Evolutionary conservation across 2,888 invertebrate species (phyloP).

Genomic region (Tenthredo amoena): DNA sequence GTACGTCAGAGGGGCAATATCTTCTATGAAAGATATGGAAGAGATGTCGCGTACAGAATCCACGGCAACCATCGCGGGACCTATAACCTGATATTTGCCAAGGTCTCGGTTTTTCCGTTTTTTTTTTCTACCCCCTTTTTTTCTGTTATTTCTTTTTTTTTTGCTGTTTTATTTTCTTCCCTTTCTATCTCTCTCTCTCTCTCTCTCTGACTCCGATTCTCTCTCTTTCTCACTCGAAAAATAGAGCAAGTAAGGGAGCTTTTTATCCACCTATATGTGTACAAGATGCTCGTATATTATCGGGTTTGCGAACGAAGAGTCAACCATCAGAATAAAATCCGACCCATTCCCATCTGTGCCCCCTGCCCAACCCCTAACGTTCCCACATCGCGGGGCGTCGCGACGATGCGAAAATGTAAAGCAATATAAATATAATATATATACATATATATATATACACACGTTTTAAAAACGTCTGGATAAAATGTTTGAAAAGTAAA

Average conservation of each 20-base stretch:
- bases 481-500: too few species aligned
- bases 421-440: not conserved
- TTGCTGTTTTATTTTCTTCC: too few species aligned
- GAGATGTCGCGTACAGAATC: conserved; percentile 51
- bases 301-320: conserved; percentile 35
- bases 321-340: conserved; percentile 41
- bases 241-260: not conserved
- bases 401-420: not conserved
- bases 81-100: conserved; percentile 50
- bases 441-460: not conserved
- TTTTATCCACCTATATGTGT: conserved; percentile 6
- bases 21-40: conserved; percentile 42
- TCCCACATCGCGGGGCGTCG: not conserved
- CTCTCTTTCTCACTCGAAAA: not conserved
- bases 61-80: conserved; percentile 40
- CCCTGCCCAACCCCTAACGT: not conserved
- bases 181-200: not conserved
- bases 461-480: not conserved
- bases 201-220: not conserved
- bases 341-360: not conserved
- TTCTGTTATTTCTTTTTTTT: not conserved
- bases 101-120: conserved; percentile 12
- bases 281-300: conserved; percentile 45
- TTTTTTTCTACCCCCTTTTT: too few species aligned
- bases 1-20: conserved; percentile 33